Conservation (phyloP, 2,888 invertebrate genomes). For the Shargacucullia verbasci region DNA sequence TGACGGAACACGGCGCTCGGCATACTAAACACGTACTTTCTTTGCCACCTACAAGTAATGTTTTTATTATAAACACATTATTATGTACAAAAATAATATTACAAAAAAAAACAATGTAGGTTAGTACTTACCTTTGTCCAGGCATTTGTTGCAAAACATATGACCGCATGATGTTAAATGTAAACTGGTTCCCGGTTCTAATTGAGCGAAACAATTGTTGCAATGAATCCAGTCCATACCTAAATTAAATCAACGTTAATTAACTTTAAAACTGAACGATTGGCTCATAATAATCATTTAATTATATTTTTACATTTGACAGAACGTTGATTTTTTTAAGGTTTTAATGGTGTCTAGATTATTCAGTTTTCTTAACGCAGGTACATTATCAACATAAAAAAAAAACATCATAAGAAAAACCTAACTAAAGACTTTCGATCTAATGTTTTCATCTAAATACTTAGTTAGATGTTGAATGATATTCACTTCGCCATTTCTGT, state of each 20-base stretch:
- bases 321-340: constrained; percentile 14
- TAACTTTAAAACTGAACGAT: constrained; percentile 26
- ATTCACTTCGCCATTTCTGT: too few relatives aligned
- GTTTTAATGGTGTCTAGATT: background rate
- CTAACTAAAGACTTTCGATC: too few relatives aligned
- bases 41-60: constrained; percentile 72
- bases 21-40: constrained; percentile 84
- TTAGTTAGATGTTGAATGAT: too few relatives aligned
- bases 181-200: constrained; percentile 80
- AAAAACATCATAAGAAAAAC: too few relatives aligned
- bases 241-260: constrained; percentile 28
- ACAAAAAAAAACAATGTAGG: too few relatives aligned
- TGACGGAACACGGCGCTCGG: constrained; percentile 80
- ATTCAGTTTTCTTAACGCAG: too few relatives aligned
- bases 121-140: constrained; percentile 78
- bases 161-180: constrained; percentile 87
- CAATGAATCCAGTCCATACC: constrained; percentile 88
- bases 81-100: too few relatives aligned
- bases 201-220: constrained; percentile 84
- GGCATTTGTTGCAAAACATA: constrained; percentile 86
- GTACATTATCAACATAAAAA: too few relatives aligned
- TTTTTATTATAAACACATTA: background rate
- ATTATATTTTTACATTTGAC: constrained; percentile 38
- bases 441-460: too few relatives aligned
- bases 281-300: constrained; percentile 16